These are phyloP conservation scores for Styela clava DNA, from an alignment of 23 tunicate species.

Conservation along the genomic window DNA sequence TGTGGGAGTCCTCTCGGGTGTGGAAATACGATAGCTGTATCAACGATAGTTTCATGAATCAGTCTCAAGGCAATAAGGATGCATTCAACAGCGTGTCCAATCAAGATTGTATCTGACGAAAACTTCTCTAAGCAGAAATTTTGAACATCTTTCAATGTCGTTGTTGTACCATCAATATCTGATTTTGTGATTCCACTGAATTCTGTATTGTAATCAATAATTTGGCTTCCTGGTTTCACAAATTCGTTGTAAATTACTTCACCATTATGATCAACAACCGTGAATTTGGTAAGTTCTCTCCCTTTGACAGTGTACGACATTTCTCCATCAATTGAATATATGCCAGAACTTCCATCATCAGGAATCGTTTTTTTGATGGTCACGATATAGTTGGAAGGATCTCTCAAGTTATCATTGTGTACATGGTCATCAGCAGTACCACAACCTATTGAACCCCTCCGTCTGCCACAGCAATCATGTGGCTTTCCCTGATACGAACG, in stretches of 20 bases:
- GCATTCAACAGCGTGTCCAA: slow-evolving; percentile 23
- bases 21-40: slow-evolving; percentile 70
- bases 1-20: slow-evolving; percentile 76
- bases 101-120: slow-evolving; percentile 10
- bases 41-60: slow-evolving; percentile 55
- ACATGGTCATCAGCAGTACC: slow-evolving; percentile 59
- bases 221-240: slow-evolving; percentile 55
- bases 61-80: slow-evolving; percentile 21
- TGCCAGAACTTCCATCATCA: slow-evolving; percentile 43
- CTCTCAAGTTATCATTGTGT: slow-evolving; percentile 53
- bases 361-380: slow-evolving; percentile 34
- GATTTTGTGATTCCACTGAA: slow-evolving; percentile 13
- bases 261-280: slow-evolving; percentile 47
- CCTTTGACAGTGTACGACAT: slow-evolving; percentile 70
- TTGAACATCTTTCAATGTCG: slow-evolving; percentile 19
- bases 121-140: not conserved
- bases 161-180: not conserved
- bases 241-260: slow-evolving; percentile 49
- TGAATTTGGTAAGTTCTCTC: slow-evolving; percentile 67
- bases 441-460: slow-evolving; percentile 57
- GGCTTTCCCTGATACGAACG: slow-evolving; percentile 33
- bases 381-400: slow-evolving; percentile 40
- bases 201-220: slow-evolving; percentile 78
- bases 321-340: slow-evolving; percentile 75
- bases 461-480: slow-evolving; percentile 54